Conservation (phyloP, 2,113 vertebrate genomes). For the Ibidorhyncha struthersii region DNA sequence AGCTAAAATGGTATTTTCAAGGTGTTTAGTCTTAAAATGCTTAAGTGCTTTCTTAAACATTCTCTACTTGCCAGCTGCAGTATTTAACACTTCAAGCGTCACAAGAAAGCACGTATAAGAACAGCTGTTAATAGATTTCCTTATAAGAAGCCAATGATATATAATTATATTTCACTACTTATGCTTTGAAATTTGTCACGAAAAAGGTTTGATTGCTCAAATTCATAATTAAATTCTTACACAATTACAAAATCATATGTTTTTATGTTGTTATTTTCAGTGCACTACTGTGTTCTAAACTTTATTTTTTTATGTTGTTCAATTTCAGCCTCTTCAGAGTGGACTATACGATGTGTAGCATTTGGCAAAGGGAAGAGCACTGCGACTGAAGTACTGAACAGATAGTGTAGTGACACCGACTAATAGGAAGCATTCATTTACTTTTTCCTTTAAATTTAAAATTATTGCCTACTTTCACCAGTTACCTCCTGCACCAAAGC, state of each 20-base stretch:
- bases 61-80: neutral
- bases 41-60: neutral
- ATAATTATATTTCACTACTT: conserved; percentile 49
- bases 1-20: neutral
- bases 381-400: neutral
- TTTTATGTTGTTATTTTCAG: neutral
- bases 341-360: neutral
- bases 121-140: conserved; percentile 24
- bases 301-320: neutral
- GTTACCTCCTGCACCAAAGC: neutral
- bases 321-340: neutral
- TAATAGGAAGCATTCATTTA: neutral
- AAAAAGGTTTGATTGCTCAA: conserved; percentile 6
- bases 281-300: neutral
- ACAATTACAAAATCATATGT: neutral
- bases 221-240: neutral
- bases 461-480: neutral
- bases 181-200: neutral
- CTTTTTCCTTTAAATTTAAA: neutral
- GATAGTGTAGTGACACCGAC: neutral
- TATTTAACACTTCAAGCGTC: neutral
- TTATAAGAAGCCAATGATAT: neutral
- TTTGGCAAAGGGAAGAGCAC: neutral
- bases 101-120: neutral
- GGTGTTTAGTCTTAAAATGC: neutral